Evolutionary conservation across 2,113 vertebrate genomes (phyloP), one percentile per base, ranked within the genome.

Genomic region (Perognathus longimembris): DNA sequence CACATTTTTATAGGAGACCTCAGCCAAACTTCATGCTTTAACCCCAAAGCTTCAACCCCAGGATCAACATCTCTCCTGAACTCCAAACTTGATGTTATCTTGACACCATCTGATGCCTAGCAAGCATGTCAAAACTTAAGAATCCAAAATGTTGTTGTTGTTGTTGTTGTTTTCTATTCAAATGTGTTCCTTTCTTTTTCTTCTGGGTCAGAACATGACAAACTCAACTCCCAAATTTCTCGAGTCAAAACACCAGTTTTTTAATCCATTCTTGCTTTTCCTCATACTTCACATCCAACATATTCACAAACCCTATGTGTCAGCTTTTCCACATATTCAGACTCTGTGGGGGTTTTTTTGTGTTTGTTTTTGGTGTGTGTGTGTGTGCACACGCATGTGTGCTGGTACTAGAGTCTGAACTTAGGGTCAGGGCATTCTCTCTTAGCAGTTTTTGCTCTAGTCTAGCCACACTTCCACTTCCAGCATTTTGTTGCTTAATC

Each of bases 141-240:
- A 50, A 73, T 24, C 7, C 4, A 88, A 84, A 77, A 7, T 15
- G 85, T 3, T 63, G 14, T 24, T 7, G 12, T 8, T 21, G n/a
- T n/a, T n/a, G n/a, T n/a, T n/a, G n/a, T n/a, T n/a, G n/a, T 91
- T 82, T 90, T 85, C 34, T 69, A 21, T 34, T 64, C 32, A 85
- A 76, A 28, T 74, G 8, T 77, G 59, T 34, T 76, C 63, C 6
- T 71, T 77, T 71, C 36, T 17, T 74, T 9, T 71, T 86, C n/a
- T 75, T 45, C 36, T 17, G 8, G 77, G 6, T 38, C 34, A 89
- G 36, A 18, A 74, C 7, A 79, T 18, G 32, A 8, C 18, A 76
- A n/a, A 83, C 8, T 12, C 40, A 76, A 67, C 61, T 71, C 67
- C 70, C 1, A 30, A 79, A 22, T 61, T 88, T 80, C n/a, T 12